Conservation (phyloP, 2,888 invertebrate species). For the Euspilapteryx auroguttella region DNA sequence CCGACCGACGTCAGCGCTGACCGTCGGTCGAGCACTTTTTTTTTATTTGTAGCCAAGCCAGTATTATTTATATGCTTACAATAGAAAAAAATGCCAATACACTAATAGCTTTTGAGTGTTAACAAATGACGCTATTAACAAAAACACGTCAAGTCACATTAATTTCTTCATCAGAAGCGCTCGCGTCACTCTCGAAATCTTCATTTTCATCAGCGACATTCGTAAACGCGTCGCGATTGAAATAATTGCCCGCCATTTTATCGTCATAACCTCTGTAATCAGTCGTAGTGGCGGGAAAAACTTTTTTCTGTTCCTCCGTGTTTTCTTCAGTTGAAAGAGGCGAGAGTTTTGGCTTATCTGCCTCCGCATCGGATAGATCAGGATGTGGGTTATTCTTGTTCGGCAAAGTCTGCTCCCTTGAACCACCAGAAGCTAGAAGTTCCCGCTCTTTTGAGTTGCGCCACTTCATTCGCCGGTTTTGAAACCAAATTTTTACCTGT, state of each 20-base stretch:
- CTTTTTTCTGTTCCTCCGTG: slow-evolving; percentile 29
- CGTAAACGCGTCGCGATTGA: slow-evolving; percentile 28
- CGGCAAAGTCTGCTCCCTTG: slow-evolving; percentile 92
- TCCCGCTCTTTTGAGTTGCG: slow-evolving; percentile 96
- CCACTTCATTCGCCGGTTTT: slow-evolving; percentile 99
- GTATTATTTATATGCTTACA: too few species aligned
- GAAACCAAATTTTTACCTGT: slow-evolving; percentile 79
- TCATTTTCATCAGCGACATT: slow-evolving; percentile 38
- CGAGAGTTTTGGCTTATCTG: slow-evolving; percentile 72
- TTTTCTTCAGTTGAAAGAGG: slow-evolving; percentile 54
- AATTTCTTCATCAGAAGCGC: slow-evolving; percentile 81
- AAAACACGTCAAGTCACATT: slow-evolving; percentile 80
- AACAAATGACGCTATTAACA: too few species aligned
- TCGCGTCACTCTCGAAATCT: slow-evolving; percentile 56
- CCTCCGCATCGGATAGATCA: slow-evolving; percentile 87
- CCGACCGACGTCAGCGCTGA: too few species aligned
- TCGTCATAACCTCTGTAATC: slow-evolving; percentile 30
- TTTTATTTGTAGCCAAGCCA: too few species aligned
- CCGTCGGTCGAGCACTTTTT: too few species aligned
- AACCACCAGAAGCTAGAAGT: slow-evolving; percentile 89
- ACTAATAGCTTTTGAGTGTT: too few species aligned
- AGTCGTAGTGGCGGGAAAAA: slow-evolving; percentile 29
- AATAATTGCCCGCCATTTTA: slow-evolving; percentile 28
- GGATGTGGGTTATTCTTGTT: slow-evolving; percentile 97
- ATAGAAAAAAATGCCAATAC: too few species aligned